Conservation (phyloP, 2,888 invertebrate species). For the Tribolium freemani region DNA sequence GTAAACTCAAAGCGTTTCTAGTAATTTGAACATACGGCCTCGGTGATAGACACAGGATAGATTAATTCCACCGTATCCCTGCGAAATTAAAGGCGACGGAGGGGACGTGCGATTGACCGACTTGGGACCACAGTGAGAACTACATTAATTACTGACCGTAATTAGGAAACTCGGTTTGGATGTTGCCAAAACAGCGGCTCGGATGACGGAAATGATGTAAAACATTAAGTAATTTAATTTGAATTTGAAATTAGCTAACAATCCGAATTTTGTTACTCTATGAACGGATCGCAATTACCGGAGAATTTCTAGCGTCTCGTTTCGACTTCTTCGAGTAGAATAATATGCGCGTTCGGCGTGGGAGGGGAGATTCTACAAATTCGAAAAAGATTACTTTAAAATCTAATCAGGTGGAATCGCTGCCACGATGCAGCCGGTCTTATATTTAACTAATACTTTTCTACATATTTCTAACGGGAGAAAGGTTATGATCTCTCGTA, state of each 20-base stretch:
- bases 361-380: conserved; percentile 16
- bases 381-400: conserved; percentile 37
- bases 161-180: conserved; percentile 46
- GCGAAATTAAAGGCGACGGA: conserved; percentile 46
- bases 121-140: conserved; percentile 48
- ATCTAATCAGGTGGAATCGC: conserved; percentile 33
- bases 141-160: conserved; percentile 51
- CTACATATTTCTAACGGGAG: background rate
- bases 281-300: conserved; percentile 29
- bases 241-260: conserved; percentile 36
- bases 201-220: conserved; percentile 42
- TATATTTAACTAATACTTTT: background rate
- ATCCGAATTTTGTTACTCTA: conserved; percentile 19
- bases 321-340: conserved; percentile 26
- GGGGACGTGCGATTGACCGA: conserved; percentile 46
- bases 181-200: conserved; percentile 38
- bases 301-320: conserved; percentile 22
- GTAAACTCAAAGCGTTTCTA: conserved; percentile 43
- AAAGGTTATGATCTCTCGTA: background rate
- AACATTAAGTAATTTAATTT: conserved; percentile 40
- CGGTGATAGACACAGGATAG: conserved; percentile 48
- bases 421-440: conserved; percentile 8
- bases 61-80: conserved; percentile 46
- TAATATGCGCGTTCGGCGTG: conserved; percentile 19
- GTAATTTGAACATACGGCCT: conserved; percentile 47